A percentile compares a stretch with the other conserved stretches of the same genome.
Conservation (phyloP, 2,888 invertebrate species). For the Ornithoptera alexandrae region DNA sequence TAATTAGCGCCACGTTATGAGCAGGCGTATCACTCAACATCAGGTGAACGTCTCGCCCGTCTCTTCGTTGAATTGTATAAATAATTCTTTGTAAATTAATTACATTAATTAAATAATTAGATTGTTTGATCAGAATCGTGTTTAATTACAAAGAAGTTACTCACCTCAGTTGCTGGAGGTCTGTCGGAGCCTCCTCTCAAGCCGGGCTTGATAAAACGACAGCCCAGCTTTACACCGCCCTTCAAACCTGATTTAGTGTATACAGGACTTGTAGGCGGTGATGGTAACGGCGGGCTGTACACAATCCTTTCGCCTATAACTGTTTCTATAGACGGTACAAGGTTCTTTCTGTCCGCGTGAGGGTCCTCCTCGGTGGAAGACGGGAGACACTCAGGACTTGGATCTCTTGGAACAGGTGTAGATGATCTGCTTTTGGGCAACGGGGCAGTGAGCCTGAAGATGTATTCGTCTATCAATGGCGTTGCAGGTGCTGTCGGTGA, state of each 20-base stretch:
- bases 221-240: constrained; percentile 40
- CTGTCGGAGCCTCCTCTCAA: constrained; percentile 44
- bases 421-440: constrained; percentile 55
- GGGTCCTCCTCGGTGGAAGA: constrained; percentile 55
- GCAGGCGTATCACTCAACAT: too few relatives aligned
- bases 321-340: constrained; percentile 63
- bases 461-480: constrained; percentile 68
- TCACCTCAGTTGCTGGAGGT: constrained; percentile 45
- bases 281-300: constrained; percentile 61
- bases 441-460: constrained; percentile 60
- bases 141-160: constrained; percentile 18
- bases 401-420: constrained; percentile 48
- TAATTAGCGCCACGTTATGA: too few relatives aligned
- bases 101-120: too few relatives aligned
- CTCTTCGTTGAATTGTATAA: too few relatives aligned
- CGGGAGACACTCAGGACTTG: constrained; percentile 35
- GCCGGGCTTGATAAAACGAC: constrained; percentile 48
- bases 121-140: too few relatives aligned
- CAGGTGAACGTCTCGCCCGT: too few relatives aligned
- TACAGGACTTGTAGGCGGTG: constrained; percentile 47
- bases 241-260: constrained; percentile 53
- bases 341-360: constrained; percentile 60
- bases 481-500: constrained; percentile 60
- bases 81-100: too few relatives aligned
- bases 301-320: constrained; percentile 50